Evolutionary conservation across 2,888 invertebrate species (phyloP).

Genomic region (Drosophila rubida): DNA sequence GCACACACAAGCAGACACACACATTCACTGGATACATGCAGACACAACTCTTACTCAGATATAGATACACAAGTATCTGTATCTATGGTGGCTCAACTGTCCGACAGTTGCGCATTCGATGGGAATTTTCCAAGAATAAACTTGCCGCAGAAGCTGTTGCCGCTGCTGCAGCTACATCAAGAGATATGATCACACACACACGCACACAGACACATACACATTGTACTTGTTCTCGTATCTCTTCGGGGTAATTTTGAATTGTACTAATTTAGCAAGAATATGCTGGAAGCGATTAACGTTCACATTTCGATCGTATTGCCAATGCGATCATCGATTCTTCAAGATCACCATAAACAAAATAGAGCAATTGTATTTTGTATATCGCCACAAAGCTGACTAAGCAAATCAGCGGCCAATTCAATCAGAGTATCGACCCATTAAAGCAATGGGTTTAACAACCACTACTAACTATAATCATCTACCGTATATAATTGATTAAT

Average conservation of each 20-base stretch:
- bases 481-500: slow-evolving; percentile 28
- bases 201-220: slow-evolving; percentile 1
- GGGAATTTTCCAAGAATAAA: slow-evolving; percentile 56
- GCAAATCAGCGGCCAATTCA: background rate
- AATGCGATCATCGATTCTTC: background rate
- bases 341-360: slow-evolving; percentile 10
- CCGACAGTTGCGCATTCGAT: slow-evolving; percentile 59
- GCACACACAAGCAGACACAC: slow-evolving; percentile 7
- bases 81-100: slow-evolving; percentile 48
- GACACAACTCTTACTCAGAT: slow-evolving; percentile 1
- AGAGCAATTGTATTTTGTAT: background rate
- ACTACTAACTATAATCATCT: background rate
- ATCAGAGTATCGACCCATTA: background rate
- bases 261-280: slow-evolving; percentile 28
- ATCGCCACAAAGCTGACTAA: slow-evolving; percentile 18
- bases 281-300: slow-evolving; percentile 2
- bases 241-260: slow-evolving; percentile 20
- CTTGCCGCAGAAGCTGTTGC: slow-evolving; percentile 29
- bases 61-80: slow-evolving; percentile 12
- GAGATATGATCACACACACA: slow-evolving; percentile 28
- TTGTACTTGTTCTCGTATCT: slow-evolving; percentile 17
- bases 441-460: slow-evolving; percentile 1
- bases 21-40: slow-evolving; percentile 10
- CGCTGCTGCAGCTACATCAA: slow-evolving; percentile 31
- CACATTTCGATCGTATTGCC: slow-evolving; percentile 1